Conservation (phyloP, 2,113 vertebrate species). For the Cynoglossus semilaevis region DNA sequence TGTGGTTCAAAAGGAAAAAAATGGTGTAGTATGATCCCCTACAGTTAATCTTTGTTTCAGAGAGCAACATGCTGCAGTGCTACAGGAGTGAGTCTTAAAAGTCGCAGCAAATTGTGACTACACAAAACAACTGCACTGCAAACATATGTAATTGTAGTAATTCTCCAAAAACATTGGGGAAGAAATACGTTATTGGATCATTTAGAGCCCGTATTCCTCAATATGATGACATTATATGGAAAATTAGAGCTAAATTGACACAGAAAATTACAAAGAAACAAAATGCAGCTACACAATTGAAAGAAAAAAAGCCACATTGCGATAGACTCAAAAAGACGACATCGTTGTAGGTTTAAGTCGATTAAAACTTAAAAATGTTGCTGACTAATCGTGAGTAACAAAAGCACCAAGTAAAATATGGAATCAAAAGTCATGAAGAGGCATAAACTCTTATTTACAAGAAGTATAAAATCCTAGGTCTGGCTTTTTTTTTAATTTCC, state of each 20-base stretch:
- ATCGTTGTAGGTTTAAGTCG: not conserved
- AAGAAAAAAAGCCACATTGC: slow-evolving; percentile 34
- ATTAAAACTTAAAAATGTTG: not conserved
- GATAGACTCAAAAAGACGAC: too few species aligned
- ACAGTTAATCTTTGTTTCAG: too few species aligned
- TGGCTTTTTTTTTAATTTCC: slow-evolving; percentile 4
- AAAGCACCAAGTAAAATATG: slow-evolving; percentile 18
- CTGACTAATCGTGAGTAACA: slow-evolving; percentile 4
- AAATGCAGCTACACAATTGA: slow-evolving; percentile 35
- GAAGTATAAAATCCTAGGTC: not conserved
- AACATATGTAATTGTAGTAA: too few species aligned
- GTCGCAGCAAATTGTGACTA: not conserved
- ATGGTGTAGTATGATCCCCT: too few species aligned
- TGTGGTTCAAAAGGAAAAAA: too few species aligned
- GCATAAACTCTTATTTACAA: not conserved
- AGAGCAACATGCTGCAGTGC: slow-evolving; percentile 3
- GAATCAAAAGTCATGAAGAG: not conserved
- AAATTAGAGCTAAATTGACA: too few species aligned
- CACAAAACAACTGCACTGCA: too few species aligned
- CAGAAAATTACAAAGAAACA: not conserved
- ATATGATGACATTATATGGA: not conserved
- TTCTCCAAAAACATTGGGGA: too few species aligned
- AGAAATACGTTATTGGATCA: too few species aligned
- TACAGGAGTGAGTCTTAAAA: slow-evolving; percentile 1
- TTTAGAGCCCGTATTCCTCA: too few species aligned